Evolutionary conservation across 2,888 invertebrate genomes (phyloP), one percentile per base, ranked within the genome.

Genomic region (Amblyteles armatorius): DNA sequence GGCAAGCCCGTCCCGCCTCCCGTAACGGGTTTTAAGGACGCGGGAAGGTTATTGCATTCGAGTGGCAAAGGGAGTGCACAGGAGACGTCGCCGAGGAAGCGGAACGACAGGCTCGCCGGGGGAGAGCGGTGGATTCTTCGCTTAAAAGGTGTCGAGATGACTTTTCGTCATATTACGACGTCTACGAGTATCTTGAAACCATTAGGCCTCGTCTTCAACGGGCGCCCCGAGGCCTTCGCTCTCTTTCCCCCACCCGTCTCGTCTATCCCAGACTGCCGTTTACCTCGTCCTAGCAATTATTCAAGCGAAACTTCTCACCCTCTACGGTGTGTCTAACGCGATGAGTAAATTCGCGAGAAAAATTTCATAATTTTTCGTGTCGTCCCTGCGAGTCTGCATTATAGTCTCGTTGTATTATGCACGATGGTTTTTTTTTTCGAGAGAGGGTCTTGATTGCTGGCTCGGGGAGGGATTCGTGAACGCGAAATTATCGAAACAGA

Each of bases 101-200:
- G 48, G 57, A 79, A 74, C 68, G 79, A 86, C 85, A 73, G 71
- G 68, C n/a, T 67, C 69, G 44, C 33, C 44, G 71, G 9, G 55
- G 55, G 52, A 72, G 72, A 33, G 13, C 3, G 40, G 65, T 72
- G 71, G 73, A 82, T 85, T 90, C 88, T 88, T 74, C 80, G 88
- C 88, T 91, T 92, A 91, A 92, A 90, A 92, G 92, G 90, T 90
- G 91, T 92, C 92, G 91, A 85, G 90, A 88, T 87, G 92, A 92
- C 91, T 92, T 91, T 90, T 90, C 90, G 90, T 91, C 90, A 88
- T 90, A 90, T 91, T 89, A 89, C 60, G 60, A 89, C 60, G 60
- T 81, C 77, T 50, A 82, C 84, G 84, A 89, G 22, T 60, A 89
- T 91, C 89, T 89, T 87, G 88, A 87, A 88, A 89, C 89, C 91